Evolutionary conservation across 2,888 invertebrate genomes (phyloP).

Genomic region (Congeria kusceri): DNA sequence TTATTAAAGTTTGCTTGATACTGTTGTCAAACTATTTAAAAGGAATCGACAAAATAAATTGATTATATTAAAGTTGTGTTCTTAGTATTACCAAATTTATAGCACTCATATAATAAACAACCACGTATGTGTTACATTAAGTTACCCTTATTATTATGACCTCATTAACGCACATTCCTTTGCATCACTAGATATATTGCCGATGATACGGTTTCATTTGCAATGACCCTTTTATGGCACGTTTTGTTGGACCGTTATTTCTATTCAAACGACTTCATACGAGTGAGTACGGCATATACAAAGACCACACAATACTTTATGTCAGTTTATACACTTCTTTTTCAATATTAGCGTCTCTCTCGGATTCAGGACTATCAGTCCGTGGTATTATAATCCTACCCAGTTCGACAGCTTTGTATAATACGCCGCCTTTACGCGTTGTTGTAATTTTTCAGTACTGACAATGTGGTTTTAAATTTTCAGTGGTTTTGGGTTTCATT

Average conservation of each 20-base stretch:
- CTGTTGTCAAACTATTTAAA: no score
- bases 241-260: conserved; percentile 32
- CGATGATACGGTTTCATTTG: not conserved
- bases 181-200: no score
- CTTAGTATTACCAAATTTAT: no score
- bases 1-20: no score
- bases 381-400: conserved; percentile 36
- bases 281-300: conserved; percentile 43
- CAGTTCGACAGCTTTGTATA: conserved; percentile 57
- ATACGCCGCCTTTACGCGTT: conserved; percentile 21
- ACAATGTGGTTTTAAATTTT: conserved; percentile 59
- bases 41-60: no score
- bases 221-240: conserved; percentile 24
- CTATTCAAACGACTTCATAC: conserved; percentile 34
- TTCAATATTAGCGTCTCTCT: conserved; percentile 35
- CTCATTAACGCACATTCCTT: no score
- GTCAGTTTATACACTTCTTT: conserved; percentile 41
- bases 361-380: conserved; percentile 20
- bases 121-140: no score
- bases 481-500: conserved; percentile 58
- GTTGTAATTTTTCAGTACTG: conserved; percentile 29
- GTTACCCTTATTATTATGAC: no score
- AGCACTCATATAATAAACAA: no score
- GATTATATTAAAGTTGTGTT: no score
- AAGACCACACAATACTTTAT: conserved; percentile 11